Evolutionary conservation across 2,888 invertebrate species (phyloP).

Genomic region (Leucozona laternaria): DNA sequence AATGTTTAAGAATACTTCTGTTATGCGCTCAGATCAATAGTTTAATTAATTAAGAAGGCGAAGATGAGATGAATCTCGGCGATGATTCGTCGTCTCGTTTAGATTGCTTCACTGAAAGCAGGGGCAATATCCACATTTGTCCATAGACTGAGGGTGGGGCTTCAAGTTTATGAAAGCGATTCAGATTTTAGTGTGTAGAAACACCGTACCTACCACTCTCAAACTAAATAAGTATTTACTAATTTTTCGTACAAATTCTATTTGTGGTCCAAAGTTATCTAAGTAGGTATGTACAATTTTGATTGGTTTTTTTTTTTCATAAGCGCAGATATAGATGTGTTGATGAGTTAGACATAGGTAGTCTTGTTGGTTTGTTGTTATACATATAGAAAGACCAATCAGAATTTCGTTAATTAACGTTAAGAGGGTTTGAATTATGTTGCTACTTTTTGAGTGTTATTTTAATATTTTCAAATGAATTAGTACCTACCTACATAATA

Average conservation of each 20-base stretch:
- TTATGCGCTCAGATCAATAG: background rate
- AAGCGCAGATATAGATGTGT: background rate
- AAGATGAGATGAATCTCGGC: constrained; percentile 41
- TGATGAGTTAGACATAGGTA: background rate
- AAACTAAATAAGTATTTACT: constrained; percentile 15
- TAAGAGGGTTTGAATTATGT: background rate
- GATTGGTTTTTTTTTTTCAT: background rate
- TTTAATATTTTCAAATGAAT: no score
- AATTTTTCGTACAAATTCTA: background rate
- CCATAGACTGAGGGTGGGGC: constrained; percentile 59
- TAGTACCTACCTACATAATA: no score
- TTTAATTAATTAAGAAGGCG: constrained; percentile 68
- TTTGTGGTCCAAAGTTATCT: background rate
- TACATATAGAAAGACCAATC: background rate
- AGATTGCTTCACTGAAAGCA: background rate
- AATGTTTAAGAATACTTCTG: constrained; percentile 21
- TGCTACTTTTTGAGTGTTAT: no score
- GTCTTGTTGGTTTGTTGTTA: background rate
- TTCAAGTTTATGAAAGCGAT: constrained; percentile 23
- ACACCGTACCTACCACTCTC: background rate
- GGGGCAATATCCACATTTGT: background rate
- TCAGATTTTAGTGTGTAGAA: background rate
- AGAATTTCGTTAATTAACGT: background rate
- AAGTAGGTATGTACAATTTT: background rate
- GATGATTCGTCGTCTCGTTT: constrained; percentile 50